Evolutionary conservation across 2,113 vertebrate species (phyloP).

Genomic region (Nycticebus coucang): DNA sequence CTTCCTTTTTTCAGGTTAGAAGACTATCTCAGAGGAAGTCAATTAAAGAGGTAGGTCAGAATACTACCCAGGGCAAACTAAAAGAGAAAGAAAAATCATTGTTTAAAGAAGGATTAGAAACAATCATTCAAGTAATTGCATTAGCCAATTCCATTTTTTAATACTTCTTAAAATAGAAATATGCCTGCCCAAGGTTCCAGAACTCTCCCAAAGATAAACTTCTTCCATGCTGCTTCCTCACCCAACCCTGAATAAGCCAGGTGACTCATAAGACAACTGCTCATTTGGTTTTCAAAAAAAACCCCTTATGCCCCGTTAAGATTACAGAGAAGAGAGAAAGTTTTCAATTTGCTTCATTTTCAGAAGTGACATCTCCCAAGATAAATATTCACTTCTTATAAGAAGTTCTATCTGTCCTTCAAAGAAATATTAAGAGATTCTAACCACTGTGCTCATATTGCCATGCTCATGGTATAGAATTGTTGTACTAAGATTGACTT

Average conservation of each 20-base stretch:
- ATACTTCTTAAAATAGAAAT: constrained; percentile 21
- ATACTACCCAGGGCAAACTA: not conserved
- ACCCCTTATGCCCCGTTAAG: not conserved
- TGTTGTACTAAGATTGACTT: not conserved
- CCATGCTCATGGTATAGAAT: not conserved
- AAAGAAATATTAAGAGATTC: not conserved
- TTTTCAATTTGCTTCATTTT: constrained; percentile 9
- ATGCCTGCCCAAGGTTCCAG: not conserved
- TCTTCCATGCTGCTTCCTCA: not conserved
- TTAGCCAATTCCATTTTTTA: not conserved
- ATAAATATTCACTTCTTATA: not conserved
- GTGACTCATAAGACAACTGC: not conserved
- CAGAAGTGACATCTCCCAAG: not conserved
- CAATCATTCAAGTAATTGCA: not conserved
- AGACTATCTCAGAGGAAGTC: not conserved
- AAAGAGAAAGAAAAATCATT: not conserved
- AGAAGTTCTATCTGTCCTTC: not conserved
- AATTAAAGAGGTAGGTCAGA: constrained; percentile 6
- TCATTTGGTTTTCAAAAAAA: not conserved
- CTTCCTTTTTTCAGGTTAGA: not conserved
- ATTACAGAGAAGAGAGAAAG: not conserved
- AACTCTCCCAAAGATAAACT: not conserved
- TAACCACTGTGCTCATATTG: not conserved
- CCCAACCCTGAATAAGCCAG: not conserved
- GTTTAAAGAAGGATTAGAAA: constrained; percentile 7